Percentiles rank a stretch among this genome's conserved stretches.
Evolutionary conservation across 2,888 invertebrate species (phyloP).

Genomic region (Apodemia zela): DNA sequence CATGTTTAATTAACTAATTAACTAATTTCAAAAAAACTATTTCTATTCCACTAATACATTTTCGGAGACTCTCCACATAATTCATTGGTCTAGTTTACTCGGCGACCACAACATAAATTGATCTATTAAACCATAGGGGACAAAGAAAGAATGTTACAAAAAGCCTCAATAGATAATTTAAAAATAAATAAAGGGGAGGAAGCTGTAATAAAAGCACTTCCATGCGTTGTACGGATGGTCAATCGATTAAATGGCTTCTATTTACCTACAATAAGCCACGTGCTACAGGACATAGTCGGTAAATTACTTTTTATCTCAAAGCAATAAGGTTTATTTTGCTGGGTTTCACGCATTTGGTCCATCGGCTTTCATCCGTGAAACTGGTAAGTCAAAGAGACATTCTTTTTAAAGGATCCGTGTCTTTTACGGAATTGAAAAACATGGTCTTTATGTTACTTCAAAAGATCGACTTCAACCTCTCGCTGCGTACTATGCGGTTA

Average conservation of each 20-base stretch:
- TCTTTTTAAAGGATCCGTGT: conserved; percentile 4
- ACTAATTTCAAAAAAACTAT: too few relatives aligned
- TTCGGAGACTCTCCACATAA: neutral
- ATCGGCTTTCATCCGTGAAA: conserved; percentile 1
- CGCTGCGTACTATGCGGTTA: too few relatives aligned
- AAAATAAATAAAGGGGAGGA: conserved; percentile 70
- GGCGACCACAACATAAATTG: conserved; percentile 34
- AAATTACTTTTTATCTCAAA: conserved; percentile 27
- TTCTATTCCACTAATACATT: neutral
- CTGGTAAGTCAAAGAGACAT: neutral
- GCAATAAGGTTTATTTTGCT: conserved; percentile 31
- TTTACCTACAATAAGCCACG: conserved; percentile 37
- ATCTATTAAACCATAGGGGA: conserved; percentile 46
- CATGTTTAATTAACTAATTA: too few relatives aligned
- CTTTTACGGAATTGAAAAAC: neutral
- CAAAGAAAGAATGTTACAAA: conserved; percentile 42
- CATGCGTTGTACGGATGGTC: conserved; percentile 59
- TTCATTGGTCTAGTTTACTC: conserved; percentile 4
- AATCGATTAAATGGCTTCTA: conserved; percentile 62
- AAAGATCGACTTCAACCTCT: too few relatives aligned
- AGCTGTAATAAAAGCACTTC: conserved; percentile 70
- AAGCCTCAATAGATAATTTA: conserved; percentile 52
- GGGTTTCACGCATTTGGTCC: neutral
- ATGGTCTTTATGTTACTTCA: neutral
- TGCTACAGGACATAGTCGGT: neutral